Percentiles rank a stretch among this genome's conserved stretches.
Evolutionary conservation across 2,797 vertebrate species (phyloP).

Genomic region (Gambelia wislizenii): DNA sequence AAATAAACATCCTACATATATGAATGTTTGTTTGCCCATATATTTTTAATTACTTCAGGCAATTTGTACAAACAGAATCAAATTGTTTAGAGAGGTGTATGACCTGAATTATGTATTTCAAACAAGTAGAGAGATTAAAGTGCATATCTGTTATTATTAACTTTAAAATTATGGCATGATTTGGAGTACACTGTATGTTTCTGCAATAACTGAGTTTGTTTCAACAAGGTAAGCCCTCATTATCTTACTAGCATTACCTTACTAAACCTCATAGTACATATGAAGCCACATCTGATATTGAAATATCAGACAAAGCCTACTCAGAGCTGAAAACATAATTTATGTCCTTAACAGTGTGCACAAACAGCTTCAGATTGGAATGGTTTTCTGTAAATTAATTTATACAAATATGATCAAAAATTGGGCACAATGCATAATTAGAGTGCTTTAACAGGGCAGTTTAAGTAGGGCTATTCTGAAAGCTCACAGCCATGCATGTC

Average conservation of each 20-base stretch:
- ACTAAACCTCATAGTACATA: neutral
- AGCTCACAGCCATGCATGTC: neutral
- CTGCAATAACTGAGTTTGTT: neutral
- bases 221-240: neutral
- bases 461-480: neutral
- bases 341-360: neutral
- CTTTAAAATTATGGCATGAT: constrained; percentile 13
- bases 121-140: constrained; percentile 4
- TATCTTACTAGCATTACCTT: neutral
- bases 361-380: neutral
- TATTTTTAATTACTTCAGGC: neutral
- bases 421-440: neutral
- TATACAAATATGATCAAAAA: neutral
- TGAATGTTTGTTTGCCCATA: neutral
- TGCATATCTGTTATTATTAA: neutral
- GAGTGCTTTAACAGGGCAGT: neutral
- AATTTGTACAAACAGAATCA: constrained; percentile 4
- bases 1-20: neutral
- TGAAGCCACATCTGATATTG: neutral
- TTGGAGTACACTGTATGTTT: neutral
- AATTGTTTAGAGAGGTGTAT: neutral
- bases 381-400: neutral
- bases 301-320: neutral
- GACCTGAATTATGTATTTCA: constrained; percentile 4
- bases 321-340: neutral